phyloP scores from a whole-genome alignment of 2,113 vertebrate genomes.

The Columba janthina region DNA sequence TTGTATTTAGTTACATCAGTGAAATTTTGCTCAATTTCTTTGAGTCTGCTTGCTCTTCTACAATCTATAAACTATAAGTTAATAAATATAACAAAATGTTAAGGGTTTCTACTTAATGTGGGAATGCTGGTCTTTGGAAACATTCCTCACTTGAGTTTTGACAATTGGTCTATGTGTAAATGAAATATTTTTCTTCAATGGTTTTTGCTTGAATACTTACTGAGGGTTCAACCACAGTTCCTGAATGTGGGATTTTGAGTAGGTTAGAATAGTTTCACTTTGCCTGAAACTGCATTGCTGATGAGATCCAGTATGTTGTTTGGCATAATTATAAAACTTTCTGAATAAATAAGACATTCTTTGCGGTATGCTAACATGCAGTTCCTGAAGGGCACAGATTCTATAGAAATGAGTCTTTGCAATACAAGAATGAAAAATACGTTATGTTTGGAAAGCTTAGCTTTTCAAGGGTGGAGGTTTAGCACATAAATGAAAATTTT shows the following conservation, averaged over 20 bases:
- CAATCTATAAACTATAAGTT: neutral
- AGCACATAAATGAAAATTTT: neutral
- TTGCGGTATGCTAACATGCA: neutral
- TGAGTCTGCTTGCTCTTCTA: neutral
- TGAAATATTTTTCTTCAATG: neutral
- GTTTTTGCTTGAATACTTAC: neutral
- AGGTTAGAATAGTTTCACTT: neutral
- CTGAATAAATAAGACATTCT: neutral
- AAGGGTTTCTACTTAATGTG: neutral
- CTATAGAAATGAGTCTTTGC: neutral
- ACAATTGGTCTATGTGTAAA: neutral
- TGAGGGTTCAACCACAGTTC: neutral
- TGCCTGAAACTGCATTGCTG: neutral
- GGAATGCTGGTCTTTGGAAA: neutral
- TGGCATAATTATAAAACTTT: neutral
- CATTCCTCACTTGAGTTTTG: neutral
- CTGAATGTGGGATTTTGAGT: fast-evolving
- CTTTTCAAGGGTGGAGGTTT: neutral
- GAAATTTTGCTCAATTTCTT: neutral
- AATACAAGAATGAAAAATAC: neutral
- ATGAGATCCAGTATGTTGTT: neutral
- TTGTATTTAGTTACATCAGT: neutral
- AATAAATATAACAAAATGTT: neutral
- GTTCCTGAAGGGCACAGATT: neutral
- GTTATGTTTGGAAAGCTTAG: neutral